Evolutionary conservation across 2,888 invertebrate genomes (phyloP), one percentile per base, ranked within the genome.

Genomic region (Andrena bicolor): DNA sequence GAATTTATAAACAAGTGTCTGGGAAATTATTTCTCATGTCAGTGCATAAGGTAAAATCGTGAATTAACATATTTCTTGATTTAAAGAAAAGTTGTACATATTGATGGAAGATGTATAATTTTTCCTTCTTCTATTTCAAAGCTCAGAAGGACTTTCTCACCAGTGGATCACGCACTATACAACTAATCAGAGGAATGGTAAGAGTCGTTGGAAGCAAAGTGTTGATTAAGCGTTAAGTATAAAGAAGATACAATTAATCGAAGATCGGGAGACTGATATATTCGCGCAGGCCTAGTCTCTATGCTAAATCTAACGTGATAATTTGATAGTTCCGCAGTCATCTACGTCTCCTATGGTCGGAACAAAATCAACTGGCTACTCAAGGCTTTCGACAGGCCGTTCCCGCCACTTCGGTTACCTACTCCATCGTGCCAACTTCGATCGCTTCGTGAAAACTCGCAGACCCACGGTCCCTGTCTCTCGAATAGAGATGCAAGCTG

Each of bases 221-320:
- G 13, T 5, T 58, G 48, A 61, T 30, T 7, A 53, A 53, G 72
- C 35, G 35, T 63, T 2, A 32, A 71, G 3, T 48, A 26, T 58
- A 61, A 75, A 75, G 13, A 26, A 16, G n/a, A 16, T 20, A 28
- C 63, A 20, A 6, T 35, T 0, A 30, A 48, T 32, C 5, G 13
- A 72, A 64, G 10, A 13, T 56, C 16, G n/a, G 53, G 35, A 77
- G 61, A 28, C 61, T 35, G 28, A 60, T 28, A 69, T 80, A 72
- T 72, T 80, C 80, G 76, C 71, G 72, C 72, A 82, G 80, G 80
- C 41, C 32, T 68, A 71, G 51, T 69, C 41, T 80, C 71, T 76
- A 72, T 26, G 58, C 68, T 76, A 76, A 75, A 72, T 64, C 65
- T 78, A 74, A 79, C 69, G 79, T 72, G 81, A 70, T 68, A 28